Evolutionary conservation across 2,888 invertebrate genomes (phyloP).

Genomic region (Yponomeuta evonymella): DNA sequence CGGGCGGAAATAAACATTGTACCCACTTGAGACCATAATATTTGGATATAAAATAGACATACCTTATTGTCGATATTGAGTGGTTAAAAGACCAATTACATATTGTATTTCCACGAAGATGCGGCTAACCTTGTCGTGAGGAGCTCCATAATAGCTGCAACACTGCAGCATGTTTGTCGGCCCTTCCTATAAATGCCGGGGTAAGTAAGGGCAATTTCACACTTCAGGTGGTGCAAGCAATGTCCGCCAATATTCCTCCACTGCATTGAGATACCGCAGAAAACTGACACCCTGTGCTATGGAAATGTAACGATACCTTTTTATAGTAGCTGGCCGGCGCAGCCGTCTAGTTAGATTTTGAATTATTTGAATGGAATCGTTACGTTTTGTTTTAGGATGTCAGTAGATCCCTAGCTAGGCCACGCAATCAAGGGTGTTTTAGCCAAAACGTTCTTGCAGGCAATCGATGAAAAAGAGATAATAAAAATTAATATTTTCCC

Average conservation of each 20-base stretch:
- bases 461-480: too few relatives aligned
- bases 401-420: too few relatives aligned
- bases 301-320: too few relatives aligned
- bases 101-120: constrained; percentile 15
- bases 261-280: constrained; percentile 55
- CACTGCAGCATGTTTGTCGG: constrained; percentile 48
- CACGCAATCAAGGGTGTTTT: too few relatives aligned
- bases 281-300: constrained; percentile 28
- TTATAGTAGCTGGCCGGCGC: too few relatives aligned
- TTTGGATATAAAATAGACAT: not conserved
- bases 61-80: constrained; percentile 23
- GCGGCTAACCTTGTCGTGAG: constrained; percentile 18
- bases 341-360: too few relatives aligned
- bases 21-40: constrained; percentile 5
- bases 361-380: too few relatives aligned
- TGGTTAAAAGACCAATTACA: constrained; percentile 43
- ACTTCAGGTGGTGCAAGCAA: constrained; percentile 47
- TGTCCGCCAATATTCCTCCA: constrained; percentile 35
- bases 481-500: too few relatives aligned
- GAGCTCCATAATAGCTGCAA: constrained; percentile 26
- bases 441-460: too few relatives aligned
- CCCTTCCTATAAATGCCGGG: constrained; percentile 35
- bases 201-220: constrained; percentile 58
- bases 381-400: too few relatives aligned
- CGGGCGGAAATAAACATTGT: constrained; percentile 5